Conservation (phyloP, 1,140 invertebrate genomes). For the Oryctes rhinoceros region DNA sequence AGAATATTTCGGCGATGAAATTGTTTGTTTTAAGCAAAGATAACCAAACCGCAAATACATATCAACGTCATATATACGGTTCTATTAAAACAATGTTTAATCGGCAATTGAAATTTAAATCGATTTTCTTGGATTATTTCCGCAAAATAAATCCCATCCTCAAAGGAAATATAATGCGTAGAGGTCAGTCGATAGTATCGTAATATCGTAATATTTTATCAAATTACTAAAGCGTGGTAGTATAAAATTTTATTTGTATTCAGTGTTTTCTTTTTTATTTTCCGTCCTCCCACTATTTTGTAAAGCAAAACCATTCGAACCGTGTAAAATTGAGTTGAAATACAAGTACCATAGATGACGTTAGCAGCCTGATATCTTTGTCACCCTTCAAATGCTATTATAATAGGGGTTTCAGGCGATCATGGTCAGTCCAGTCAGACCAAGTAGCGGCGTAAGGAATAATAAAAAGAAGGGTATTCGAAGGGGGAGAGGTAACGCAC, state of each 20-base stretch:
- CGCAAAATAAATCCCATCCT: no score
- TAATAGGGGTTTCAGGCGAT: conserved; percentile 47
- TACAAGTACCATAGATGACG: conserved; percentile 52
- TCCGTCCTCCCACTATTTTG: neutral
- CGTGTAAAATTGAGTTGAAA: conserved; percentile 54
- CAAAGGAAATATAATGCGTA: neutral
- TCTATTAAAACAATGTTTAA: no score
- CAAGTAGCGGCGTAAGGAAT: conserved; percentile 46
- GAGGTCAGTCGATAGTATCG: neutral
- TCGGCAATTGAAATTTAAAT: no score
- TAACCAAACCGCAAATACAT: no score
- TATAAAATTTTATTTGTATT: conserved; percentile 20
- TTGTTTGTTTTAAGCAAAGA: neutral
- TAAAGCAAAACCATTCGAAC: conserved; percentile 47
- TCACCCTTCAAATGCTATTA: conserved; percentile 53
- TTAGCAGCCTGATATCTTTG: conserved; percentile 51
- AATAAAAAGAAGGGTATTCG: conserved; percentile 49
- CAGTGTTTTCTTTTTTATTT: neutral
- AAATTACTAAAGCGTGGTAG: conserved; percentile 5
- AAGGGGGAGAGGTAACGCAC: neutral
- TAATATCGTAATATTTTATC: neutral
- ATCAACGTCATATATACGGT: no score
- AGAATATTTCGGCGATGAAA: neutral
- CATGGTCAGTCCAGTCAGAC: conserved; percentile 51
- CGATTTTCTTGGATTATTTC: no score